phyloP scores from a whole-genome alignment of 2,888 invertebrate species.

The Caenorhabditis macrosperma region DNA sequence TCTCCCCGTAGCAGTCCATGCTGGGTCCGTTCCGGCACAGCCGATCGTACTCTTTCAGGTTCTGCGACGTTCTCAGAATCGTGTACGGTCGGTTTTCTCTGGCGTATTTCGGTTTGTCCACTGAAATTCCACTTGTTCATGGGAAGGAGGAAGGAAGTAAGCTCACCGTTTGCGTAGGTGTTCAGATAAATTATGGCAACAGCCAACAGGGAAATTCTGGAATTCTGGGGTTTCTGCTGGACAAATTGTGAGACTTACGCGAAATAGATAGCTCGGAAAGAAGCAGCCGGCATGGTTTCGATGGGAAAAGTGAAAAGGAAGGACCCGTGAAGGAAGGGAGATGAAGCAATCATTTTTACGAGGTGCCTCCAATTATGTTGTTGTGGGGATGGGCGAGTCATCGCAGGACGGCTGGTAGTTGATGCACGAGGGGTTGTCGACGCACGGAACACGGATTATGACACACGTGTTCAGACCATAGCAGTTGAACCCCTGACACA shows the following conservation, averaged over 20 bases:
- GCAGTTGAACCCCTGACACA: conserved; percentile 39
- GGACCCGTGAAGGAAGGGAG: not conserved
- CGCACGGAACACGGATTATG: conserved; percentile 18
- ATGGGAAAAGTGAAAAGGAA: not conserved
- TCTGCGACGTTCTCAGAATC: conserved; percentile 20
- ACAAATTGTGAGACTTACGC: conserved; percentile 12
- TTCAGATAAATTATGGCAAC: conserved; percentile 33
- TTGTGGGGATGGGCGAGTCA: conserved; percentile 19
- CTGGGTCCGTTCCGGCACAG: conserved; percentile 29
- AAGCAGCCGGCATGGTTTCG: not conserved
- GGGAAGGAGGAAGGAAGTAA: not conserved
- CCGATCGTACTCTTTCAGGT: conserved; percentile 37
- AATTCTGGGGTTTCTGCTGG: not conserved
- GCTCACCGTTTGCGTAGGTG: conserved; percentile 30
- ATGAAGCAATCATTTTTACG: conserved; percentile 27
- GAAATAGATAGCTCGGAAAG: conserved; percentile 23
- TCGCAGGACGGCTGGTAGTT: conserved; percentile 42
- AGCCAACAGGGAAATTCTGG: conserved; percentile 18
- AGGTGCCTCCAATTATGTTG: not conserved
- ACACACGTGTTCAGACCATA: conserved; percentile 28
- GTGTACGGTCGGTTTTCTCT: conserved; percentile 39
- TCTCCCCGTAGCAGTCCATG: conserved; percentile 27
- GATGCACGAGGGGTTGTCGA: conserved; percentile 22
- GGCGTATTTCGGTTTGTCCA: conserved; percentile 25
- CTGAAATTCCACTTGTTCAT: not conserved